Evolutionary conservation across 2,797 vertebrate genomes (phyloP), one percentile per base, ranked within the genome.

Genomic region (Gambusia yucatana): DNA sequence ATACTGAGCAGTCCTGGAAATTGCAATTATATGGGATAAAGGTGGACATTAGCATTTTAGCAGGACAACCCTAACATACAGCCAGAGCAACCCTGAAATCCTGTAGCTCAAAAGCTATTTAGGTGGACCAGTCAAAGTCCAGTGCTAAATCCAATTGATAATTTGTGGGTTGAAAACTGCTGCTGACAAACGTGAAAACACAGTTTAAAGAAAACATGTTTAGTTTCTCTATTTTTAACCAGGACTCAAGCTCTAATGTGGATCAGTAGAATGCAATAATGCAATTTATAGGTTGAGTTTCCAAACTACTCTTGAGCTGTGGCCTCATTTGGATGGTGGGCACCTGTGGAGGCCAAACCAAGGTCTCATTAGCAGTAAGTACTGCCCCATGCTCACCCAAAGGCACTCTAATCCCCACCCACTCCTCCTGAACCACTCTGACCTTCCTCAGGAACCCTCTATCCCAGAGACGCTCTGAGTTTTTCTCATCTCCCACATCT

Each of bases 311-410:
- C 97, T 98, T 97, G 96, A 98, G 97, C 96, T 96, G 95, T 98
- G 97, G 98, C 97, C 97, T 97, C 96, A 95, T 97, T 97, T 97
- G 96, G 93, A 96, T 93, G 95, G 95, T 69, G 85, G 92, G 96
- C 97, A 97, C 97, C 97, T 98, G 96, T 94, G 94, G 92, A 97
- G 96, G 94, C 95, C 96, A 90, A 93, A 94, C 96, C 97, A 97
- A 97, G 97, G 97, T 96, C 96, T 97, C 95, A 97, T 98, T 97
- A 97, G 96, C 95, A 96, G 93, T 92, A 95, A 96, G 82, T 88
- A 73, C 84, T 59, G 81, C 79, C 83, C 82, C 77, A 28, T 43
- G 73, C 91, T 89, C 85, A 93, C 91, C 91, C 92, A 81, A 63
- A 89, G 84, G 69, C 85, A 59, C 76, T 65, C 73, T 83, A 75